Percentiles rank a stretch among this genome's conserved stretches.
Evolutionary conservation across 2,888 invertebrate genomes (phyloP).

Genomic region (Pollenia angustigena): DNA sequence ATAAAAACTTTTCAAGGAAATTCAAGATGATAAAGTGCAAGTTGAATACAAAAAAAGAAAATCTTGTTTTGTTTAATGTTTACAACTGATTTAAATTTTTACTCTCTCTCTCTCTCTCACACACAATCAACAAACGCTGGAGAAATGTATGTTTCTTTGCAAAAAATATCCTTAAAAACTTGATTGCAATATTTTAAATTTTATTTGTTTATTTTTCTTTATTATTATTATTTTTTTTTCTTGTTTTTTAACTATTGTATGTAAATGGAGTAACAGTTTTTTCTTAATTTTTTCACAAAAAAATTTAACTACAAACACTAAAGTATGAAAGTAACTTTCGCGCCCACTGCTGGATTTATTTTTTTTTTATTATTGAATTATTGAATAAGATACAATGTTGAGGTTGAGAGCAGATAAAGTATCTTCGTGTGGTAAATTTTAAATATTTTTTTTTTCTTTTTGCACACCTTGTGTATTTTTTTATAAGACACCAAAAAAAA

Average conservation of each 20-base stretch:
- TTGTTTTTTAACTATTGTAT: slow-evolving; percentile 57
- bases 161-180: slow-evolving; percentile 41
- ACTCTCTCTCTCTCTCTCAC: neutral
- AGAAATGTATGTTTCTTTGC: neutral
- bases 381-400: neutral
- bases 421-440: slow-evolving; percentile 15
- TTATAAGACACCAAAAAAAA: slow-evolving; percentile 56
- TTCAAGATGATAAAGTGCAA: neutral
- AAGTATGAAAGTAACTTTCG: slow-evolving; percentile 62
- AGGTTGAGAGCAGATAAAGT: slow-evolving; percentile 8
- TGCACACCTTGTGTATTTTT: slow-evolving; percentile 67
- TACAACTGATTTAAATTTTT: neutral
- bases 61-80: slow-evolving; percentile 1
- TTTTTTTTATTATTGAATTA: neutral
- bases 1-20: slow-evolving; percentile 4
- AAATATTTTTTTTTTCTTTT: slow-evolving; percentile 6
- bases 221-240: slow-evolving; percentile 8
- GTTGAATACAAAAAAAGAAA: neutral
- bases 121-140: neutral
- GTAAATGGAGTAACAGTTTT: slow-evolving; percentile 36
- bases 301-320: slow-evolving; percentile 15
- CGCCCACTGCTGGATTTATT: slow-evolving; percentile 54
- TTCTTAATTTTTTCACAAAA: neutral
- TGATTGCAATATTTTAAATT: neutral
- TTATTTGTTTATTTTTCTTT: slow-evolving; percentile 15